Evolutionary conservation across 1,140 invertebrate species (phyloP), one percentile per base, ranked within the genome.

Genomic region (Piezodorus guildinii): DNA sequence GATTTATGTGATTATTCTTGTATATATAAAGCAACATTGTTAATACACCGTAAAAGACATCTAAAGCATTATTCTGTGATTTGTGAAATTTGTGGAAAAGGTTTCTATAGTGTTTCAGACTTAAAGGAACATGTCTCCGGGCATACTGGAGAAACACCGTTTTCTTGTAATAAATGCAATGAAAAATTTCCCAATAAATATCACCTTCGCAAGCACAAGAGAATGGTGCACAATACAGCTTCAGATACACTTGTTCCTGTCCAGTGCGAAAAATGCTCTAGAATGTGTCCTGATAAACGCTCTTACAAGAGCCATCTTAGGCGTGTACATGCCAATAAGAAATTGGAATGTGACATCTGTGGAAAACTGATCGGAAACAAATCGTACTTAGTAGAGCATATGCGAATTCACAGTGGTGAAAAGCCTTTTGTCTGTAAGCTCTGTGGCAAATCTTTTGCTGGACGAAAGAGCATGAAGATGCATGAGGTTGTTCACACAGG

Each of bases 361-460:
- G 86, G 86, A 0, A 90, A 90, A 73, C 86, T 86, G 16, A 88
- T 90, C 68, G 85, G 87, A 4, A 87, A 86, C 68, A 79, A 90
- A 61, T 70, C 68, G 43, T 71, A 68, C 12, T 69, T 71, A 65
- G 91, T 94, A 74, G 96, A 95, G 69, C 91, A 94, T 72, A 82
- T 91, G 23, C 80, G 90, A 25, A 91, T 91, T 51, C 90, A 94
- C 71, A 93, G 90, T 1, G 88, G 88, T 2, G 83, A 85, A 70
- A 80, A 87, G 45, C 87, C 93, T 0, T 96, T 96, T 72, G 88
- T 85, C 5, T 98, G 96, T 73, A 34, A 62, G 23, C 15, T 62
- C 21, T 62, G 60, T n/a, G 46, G 46, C 4, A 62, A 62, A 39
- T 30, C 43, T 23, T 62, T 62, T 39, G 10, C 43, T 21, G 43